Evolutionary conservation across 2,888 invertebrate genomes (phyloP).

Genomic region (Drosophila meridiana): DNA sequence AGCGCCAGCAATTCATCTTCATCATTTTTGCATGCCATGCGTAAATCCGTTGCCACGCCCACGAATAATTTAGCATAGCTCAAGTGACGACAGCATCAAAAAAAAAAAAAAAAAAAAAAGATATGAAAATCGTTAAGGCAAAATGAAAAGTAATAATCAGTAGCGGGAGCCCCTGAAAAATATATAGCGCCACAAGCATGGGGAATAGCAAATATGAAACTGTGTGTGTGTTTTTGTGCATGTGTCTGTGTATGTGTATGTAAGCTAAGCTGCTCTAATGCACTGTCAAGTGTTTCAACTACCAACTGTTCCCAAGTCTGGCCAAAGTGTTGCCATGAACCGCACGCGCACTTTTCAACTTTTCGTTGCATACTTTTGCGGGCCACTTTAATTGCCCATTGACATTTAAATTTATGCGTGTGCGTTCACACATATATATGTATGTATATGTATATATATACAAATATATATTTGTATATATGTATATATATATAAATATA

Average conservation of each 20-base stretch:
- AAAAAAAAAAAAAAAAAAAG: conserved; percentile 13
- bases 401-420: conserved; percentile 72
- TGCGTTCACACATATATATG: background rate
- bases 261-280: conserved; percentile 53
- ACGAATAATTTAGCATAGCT: conserved; percentile 43
- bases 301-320: conserved; percentile 41
- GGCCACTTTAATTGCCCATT: conserved; percentile 74
- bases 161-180: conserved; percentile 23
- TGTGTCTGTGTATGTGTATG: conserved; percentile 4
- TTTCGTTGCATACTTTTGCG: conserved; percentile 72
- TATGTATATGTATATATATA: background rate
- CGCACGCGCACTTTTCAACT: conserved; percentile 50
- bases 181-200: background rate
- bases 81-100: conserved; percentile 14
- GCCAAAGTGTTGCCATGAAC: conserved; percentile 22
- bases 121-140: conserved; percentile 63
- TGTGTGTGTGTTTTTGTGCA: conserved; percentile 5
- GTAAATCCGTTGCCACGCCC: conserved; percentile 68
- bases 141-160: conserved; percentile 79
- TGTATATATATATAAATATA: background rate
- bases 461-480: background rate
- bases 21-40: conserved; percentile 72
- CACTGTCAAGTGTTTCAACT: conserved; percentile 54
- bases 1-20: conserved; percentile 72
- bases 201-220: conserved; percentile 18